phyloP scores from a whole-genome alignment of 2,888 invertebrate genomes.

The Agonopterix arenella region DNA sequence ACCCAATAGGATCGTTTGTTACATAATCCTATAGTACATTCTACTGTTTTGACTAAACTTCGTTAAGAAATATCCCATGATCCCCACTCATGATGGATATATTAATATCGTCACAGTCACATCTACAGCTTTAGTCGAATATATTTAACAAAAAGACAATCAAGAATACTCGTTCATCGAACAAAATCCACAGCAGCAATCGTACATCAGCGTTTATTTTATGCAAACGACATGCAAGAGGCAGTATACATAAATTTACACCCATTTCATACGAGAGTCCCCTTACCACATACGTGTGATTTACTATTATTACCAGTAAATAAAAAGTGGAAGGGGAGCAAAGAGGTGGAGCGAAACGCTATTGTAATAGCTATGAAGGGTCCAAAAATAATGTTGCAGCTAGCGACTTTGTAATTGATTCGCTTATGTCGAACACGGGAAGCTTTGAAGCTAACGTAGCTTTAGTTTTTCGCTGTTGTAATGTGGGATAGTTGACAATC shows the following conservation, averaged over 20 bases:
- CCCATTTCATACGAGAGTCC: slow-evolving; percentile 49
- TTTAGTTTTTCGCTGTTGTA: not conserved
- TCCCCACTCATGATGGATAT: too few species aligned
- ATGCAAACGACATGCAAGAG: slow-evolving; percentile 23
- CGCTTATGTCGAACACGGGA: slow-evolving; percentile 56
- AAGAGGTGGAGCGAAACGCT: slow-evolving; percentile 72
- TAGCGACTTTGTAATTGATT: slow-evolving; percentile 68
- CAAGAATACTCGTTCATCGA: not conserved
- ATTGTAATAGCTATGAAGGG: slow-evolving; percentile 62
- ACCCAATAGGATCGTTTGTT: too few species aligned
- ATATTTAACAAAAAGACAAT: too few species aligned
- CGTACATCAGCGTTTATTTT: slow-evolving; percentile 17
- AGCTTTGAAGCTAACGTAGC: slow-evolving; percentile 3
- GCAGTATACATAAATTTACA: slow-evolving; percentile 48
- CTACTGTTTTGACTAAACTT: too few species aligned
- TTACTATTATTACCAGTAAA: slow-evolving; percentile 75
- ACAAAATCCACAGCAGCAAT: not conserved
- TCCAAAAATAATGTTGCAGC: slow-evolving; percentile 57
- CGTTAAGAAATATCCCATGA: too few species aligned
- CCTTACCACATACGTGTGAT: slow-evolving; percentile 58
- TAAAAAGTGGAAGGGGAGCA: slow-evolving; percentile 75
- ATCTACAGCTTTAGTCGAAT: too few species aligned
- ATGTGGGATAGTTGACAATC: not conserved
- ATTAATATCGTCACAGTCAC: too few species aligned
- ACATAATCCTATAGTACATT: too few species aligned